Conservation (phyloP, 1,140 invertebrate genomes). For the Listronotus bonariensis region DNA sequence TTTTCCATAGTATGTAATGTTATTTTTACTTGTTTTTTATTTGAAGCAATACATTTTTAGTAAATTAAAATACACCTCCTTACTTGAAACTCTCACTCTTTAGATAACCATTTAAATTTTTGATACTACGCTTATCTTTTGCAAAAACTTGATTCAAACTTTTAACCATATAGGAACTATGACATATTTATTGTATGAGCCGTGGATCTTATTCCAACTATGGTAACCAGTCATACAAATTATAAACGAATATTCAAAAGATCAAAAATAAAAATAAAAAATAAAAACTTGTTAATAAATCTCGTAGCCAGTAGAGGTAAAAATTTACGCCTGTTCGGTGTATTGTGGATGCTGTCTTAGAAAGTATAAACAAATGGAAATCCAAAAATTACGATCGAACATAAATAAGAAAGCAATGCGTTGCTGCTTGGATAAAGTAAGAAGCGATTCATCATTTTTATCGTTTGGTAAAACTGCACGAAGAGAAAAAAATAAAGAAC, state of each 20-base stretch:
- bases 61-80: no score
- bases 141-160: no score
- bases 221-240: conserved; percentile 2
- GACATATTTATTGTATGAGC: no score
- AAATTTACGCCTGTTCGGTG: conserved; percentile 20
- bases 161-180: no score
- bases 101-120: no score
- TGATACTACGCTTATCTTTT: no score
- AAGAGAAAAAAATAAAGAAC: no score
- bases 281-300: conserved; percentile 6
- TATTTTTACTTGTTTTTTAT: no score
- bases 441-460: conserved; percentile 21
- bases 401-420: conserved; percentile 28
- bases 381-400: conserved; percentile 29
- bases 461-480: conserved; percentile 8
- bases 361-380: conserved; percentile 32
- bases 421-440: conserved; percentile 24
- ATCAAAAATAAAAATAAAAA: background rate
- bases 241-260: conserved; percentile 6
- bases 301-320: background rate
- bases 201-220: background rate
- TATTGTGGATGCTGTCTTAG: conserved; percentile 25
- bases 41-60: no score
- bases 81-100: no score
- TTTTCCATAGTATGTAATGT: no score